Base-by-base conservation (phyloP, 2,113 vertebrate species). In the Apodemus speciosus region DNA sequence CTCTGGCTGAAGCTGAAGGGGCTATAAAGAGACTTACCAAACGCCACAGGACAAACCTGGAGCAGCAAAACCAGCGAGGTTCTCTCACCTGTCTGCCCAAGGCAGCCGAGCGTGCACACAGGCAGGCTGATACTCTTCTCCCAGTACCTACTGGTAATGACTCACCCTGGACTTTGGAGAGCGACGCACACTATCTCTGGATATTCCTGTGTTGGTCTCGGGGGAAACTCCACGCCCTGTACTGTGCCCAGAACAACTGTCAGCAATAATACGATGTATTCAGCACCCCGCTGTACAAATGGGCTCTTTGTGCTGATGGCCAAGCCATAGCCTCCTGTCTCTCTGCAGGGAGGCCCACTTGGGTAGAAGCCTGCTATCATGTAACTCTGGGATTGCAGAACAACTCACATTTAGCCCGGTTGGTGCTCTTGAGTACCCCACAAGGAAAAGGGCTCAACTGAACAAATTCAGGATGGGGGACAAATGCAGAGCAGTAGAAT, bases 91-190 rank as follows among this genome's bases (percentile, higher is more conserved):
- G 90, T 60, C 92, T 83, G 87, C 73, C 58, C 0, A 27, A 85
- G 64, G 69, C 75, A 64, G 16, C 4, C 27, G 80, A 58, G 32
- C 69, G 83, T n/a, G n/a, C 0, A 51, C 83, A 49, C 80, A 15
- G 88, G 64, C 86, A 16, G 86, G 81, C 90, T 27, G 11, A 3
- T 64, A 2, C 27, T 49, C 71, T 7, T 11, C 40, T n/a, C 43
- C n/a, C 18, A 18, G 89, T 76, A 72, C 84, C 93, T 73, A 23
- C 40, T 2, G 1, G 11, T 11, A 8, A 21, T 97, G 97, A 97
- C 96, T 97, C 96, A 96, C 32, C 30, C 83, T 85, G 85, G 89
- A 88, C 95, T 94, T 27, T 69, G 90, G 91, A 93, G 96, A 94
- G 3, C 83, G 23, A 89, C 76, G 88, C 62, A 71, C n/a, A 0